Conservation (phyloP, 2,888 invertebrate species). For the Argyra leucocephala region DNA sequence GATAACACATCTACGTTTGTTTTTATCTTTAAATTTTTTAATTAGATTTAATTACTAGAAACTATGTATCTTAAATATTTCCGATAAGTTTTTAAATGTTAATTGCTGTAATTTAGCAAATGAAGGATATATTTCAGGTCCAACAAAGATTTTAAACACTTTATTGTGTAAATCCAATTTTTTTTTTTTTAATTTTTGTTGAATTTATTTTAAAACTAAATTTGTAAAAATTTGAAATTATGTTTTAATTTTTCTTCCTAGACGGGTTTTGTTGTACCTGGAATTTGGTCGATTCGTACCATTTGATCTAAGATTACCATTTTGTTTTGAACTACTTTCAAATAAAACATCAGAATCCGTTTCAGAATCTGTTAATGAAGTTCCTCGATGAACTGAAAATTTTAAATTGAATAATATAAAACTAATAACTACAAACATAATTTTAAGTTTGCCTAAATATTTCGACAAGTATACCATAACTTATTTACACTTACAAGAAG, state of each 20-base stretch:
- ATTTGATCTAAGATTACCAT: slow-evolving; percentile 32
- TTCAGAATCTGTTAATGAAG: slow-evolving; percentile 64
- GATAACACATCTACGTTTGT: background rate
- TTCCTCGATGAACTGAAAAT: slow-evolving; percentile 36
- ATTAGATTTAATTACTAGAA: background rate
- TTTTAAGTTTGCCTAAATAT: slow-evolving; percentile 8
- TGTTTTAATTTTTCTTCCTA: slow-evolving; percentile 42
- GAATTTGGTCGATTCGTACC: slow-evolving; percentile 27
- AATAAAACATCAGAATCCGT: slow-evolving; percentile 79
- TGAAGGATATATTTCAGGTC: too few species aligned
- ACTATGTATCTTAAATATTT: background rate
- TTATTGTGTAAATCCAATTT: too few species aligned
- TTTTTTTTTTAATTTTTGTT: too few species aligned
- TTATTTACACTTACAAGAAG: slow-evolving; percentile 32
- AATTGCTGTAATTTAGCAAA: too few species aligned
- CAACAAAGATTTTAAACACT: too few species aligned
- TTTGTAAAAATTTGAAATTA: slow-evolving; percentile 23
- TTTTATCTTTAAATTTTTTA: too few species aligned
- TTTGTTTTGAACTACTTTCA: slow-evolving; percentile 52
- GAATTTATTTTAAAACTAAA: background rate
- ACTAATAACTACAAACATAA: slow-evolving; percentile 11
- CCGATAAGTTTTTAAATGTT: background rate
- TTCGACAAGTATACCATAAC: background rate
- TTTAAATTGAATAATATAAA: slow-evolving; percentile 13
- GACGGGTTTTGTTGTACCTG: slow-evolving; percentile 35